Conservation (phyloP, 2,113 vertebrate genomes). For the Gracilinanus agilis region DNA sequence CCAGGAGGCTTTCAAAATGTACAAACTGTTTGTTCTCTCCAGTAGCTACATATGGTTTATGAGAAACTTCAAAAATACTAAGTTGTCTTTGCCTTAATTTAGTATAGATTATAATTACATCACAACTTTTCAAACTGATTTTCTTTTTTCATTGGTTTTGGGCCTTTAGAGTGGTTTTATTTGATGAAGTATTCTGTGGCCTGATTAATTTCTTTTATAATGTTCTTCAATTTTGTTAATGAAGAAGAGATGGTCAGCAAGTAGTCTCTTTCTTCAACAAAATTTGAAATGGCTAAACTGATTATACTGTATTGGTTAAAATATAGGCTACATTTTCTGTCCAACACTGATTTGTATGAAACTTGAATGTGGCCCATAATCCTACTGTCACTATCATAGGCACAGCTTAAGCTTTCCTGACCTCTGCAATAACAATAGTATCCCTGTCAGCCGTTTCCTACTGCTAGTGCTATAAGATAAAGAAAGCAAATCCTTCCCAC, state of each 20-base stretch:
- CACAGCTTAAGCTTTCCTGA: not conserved
- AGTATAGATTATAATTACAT: not conserved
- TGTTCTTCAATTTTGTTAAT: not conserved
- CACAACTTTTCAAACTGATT: not conserved
- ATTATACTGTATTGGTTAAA: not conserved
- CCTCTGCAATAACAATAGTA: not conserved
- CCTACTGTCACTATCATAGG: not conserved
- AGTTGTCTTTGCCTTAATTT: not conserved
- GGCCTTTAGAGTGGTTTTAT: not conserved
- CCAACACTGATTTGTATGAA: not conserved
- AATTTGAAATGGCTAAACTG: not conserved
- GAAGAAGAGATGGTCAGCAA: not conserved
- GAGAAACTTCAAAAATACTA: not conserved
- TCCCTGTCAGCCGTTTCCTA: not conserved
- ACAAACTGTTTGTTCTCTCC: not conserved
- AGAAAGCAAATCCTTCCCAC: not conserved
- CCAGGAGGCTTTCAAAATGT: not conserved
- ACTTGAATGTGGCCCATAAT: not conserved
- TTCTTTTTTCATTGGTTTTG: not conserved
- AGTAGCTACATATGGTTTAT: not conserved
- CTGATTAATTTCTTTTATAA: not conserved
- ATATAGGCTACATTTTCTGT: not conserved
- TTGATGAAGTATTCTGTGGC: not conserved
- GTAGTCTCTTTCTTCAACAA: not conserved
- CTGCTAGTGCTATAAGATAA: not conserved